A percentile compares a stretch with the other conserved stretches of the same genome.
These are phyloP conservation scores for Oryzias curvinotus DNA, from an alignment of 2,113 vertebrate genomes.

Conservation along the genomic window DNA sequence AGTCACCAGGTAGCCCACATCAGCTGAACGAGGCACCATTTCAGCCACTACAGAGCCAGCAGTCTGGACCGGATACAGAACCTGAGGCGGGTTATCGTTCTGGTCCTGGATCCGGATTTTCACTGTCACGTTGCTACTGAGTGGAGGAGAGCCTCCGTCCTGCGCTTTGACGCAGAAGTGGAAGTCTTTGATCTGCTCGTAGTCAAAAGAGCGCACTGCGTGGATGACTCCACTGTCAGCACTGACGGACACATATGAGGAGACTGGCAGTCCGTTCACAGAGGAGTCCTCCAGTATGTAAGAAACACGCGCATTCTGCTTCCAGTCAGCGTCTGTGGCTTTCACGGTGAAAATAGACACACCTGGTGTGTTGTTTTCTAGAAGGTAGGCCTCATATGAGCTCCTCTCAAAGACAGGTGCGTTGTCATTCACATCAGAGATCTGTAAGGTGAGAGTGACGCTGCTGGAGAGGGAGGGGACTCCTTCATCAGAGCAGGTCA, in stretches of 20 bases:
- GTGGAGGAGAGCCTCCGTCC: conserved; percentile 17
- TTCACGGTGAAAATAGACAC: conserved; percentile 28
- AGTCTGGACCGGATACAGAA: too few species aligned
- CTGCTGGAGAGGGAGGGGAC: conserved; percentile 41
- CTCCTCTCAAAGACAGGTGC: conserved; percentile 22
- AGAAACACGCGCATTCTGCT: conserved; percentile 43
- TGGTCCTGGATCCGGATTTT: too few species aligned
- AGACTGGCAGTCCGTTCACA: conserved; percentile 22
- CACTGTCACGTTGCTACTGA: too few species aligned
- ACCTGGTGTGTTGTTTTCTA: conserved; percentile 36
- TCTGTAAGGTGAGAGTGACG: conserved; percentile 32
- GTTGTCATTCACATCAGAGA: conserved; percentile 47
- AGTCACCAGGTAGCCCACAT: too few species aligned
- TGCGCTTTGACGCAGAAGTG: conserved; percentile 15
- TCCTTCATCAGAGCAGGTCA: conserved; percentile 57
- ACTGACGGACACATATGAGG: conserved; percentile 34
- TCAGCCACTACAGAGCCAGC: too few species aligned
- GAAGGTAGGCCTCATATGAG: conserved; percentile 27
- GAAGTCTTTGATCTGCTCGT: conserved; percentile 40
- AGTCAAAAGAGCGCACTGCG: conserved; percentile 43
- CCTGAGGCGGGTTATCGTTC: too few species aligned
- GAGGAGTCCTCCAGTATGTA: conserved; percentile 41
- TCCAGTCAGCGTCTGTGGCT: conserved; percentile 34
- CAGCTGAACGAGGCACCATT: too few species aligned
- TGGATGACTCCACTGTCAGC: conserved; percentile 37